Base-by-base conservation (phyloP, 2,113 vertebrate species). In the Scortum barcoo region DNA sequence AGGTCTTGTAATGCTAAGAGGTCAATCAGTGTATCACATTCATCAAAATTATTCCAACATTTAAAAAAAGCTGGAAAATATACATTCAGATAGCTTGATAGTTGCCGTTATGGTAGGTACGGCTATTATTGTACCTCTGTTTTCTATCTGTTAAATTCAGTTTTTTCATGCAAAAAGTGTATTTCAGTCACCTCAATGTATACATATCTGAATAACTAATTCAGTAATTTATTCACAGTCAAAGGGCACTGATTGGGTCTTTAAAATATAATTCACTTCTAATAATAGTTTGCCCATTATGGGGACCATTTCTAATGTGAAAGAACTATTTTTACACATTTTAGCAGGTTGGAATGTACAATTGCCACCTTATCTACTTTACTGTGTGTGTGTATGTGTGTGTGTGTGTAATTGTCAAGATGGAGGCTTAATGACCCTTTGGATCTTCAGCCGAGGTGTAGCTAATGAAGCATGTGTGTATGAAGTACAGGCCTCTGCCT, bases 401-500 rank as follows among this genome's bases (percentile, higher is more conserved):
- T 66, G 80, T 79, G 77, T 87, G 80, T 91, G 72, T 86, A 86
- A 89, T 92, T 89, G 82, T 85, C 78, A 89, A 86, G 78, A 90
- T 79, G 76, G 87, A 88, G 90, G 93, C 93, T 93, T 95, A 95
- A 95, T 95, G 94, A 96, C 94, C 94, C 93, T 91, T 88, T 91
- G 86, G 92, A 93, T 95, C 90, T 94, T 89, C 92, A 89, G 88
- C 78, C 62, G 83, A 91, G 90, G 92, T 94, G 92, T 85, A 86
- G 88, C 91, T 94, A 95, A 95, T 96, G 95, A 95, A 95, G 93
- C 95, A 86, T 96, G 76, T 76, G 86, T 90, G 90, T 94, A 93
- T 93, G 92, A 94, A 92, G 88, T 89, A 92, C 91, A 92, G 87
- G 80, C 83, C 84, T 65, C 75, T 93, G 89, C 91, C 88, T 91